Evolutionary conservation across 2,888 invertebrate species (phyloP).

Genomic region (Sarcophaga rosellei): DNA sequence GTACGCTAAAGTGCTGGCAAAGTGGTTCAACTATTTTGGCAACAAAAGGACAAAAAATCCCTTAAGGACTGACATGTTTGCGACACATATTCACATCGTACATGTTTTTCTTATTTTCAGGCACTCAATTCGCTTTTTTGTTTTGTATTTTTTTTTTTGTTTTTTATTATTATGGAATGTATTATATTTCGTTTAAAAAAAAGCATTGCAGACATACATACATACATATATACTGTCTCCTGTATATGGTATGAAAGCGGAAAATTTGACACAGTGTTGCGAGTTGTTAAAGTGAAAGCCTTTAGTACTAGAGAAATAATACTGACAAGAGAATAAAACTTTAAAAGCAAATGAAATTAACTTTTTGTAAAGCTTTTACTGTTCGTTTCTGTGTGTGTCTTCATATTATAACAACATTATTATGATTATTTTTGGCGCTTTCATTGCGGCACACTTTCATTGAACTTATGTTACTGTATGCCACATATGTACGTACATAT

Average conservation of each 20-base stretch:
- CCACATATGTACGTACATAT: background rate
- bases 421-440: constrained; percentile 53
- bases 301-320: too few species aligned
- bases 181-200: background rate
- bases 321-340: too few species aligned
- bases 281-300: background rate
- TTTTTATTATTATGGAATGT: background rate
- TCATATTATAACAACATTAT: constrained; percentile 12
- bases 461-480: constrained; percentile 11
- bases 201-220: background rate
- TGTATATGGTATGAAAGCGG: background rate
- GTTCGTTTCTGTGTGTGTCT: background rate
- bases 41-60: constrained; percentile 22
- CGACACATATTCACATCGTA: constrained; percentile 1
- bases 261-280: background rate
- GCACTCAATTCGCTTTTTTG: background rate
- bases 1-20: too few species aligned
- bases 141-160: background rate
- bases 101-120: background rate
- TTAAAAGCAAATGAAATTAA: background rate
- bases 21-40: background rate
- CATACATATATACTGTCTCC: background rate
- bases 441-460: constrained; percentile 30
- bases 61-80: constrained; percentile 30
- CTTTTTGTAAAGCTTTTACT: background rate